These are phyloP conservation scores for Sclerodermus sp. DNA, from an alignment of 2,888 invertebrate genomes.

Conservation along the genomic window DNA sequence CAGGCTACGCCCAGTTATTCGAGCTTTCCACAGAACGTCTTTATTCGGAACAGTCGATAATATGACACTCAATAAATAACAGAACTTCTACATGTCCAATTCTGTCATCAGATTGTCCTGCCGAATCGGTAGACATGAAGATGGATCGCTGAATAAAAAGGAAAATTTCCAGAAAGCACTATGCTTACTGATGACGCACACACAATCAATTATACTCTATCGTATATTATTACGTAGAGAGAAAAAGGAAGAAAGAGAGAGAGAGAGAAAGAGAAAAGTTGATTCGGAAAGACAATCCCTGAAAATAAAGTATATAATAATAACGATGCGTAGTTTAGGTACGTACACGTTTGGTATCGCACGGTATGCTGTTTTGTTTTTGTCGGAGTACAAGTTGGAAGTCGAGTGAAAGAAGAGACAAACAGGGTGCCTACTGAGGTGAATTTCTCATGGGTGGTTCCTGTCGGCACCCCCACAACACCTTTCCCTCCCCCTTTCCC, in stretches of 20 bases:
- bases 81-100: slow-evolving; percentile 54
- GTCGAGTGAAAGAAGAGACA: slow-evolving; percentile 33
- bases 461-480: not conserved
- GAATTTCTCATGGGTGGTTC: slow-evolving; percentile 8
- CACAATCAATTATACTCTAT: too few species aligned
- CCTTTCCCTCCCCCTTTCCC: not conserved
- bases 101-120: slow-evolving; percentile 41
- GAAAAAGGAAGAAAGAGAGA: slow-evolving; percentile 1
- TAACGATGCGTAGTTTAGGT: slow-evolving; percentile 53
- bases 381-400: slow-evolving; percentile 21
- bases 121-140: slow-evolving; percentile 26
- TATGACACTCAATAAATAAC: slow-evolving; percentile 56
- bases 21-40: slow-evolving; percentile 53
- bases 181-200: too few species aligned
- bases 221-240: not conserved
- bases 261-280: too few species aligned
- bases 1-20: slow-evolving; percentile 46
- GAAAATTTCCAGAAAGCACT: too few species aligned
- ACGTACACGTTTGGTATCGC: slow-evolving; percentile 51
- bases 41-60: slow-evolving; percentile 52
- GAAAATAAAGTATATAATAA: slow-evolving; percentile 47
- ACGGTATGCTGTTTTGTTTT: slow-evolving; percentile 36
- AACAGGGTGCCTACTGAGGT: slow-evolving; percentile 36
- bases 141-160: not conserved
- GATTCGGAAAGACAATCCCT: slow-evolving; percentile 42